A percentile compares a stretch with the other conserved stretches of the same genome.
Conservation (phyloP, 2,888 invertebrate genomes). For the Parochlus steinenii region DNA sequence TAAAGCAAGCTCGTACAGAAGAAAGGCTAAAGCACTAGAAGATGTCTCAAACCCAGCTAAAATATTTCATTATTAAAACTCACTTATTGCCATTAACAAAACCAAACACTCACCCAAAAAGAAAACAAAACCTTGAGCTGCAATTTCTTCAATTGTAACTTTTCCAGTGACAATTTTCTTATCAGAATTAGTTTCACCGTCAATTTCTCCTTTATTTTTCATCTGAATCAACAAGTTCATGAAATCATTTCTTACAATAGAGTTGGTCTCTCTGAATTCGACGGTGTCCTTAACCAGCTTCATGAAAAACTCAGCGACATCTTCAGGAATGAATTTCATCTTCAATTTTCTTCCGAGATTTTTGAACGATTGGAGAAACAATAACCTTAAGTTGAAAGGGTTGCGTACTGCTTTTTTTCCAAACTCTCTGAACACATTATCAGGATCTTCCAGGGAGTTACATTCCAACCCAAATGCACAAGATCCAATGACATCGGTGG, state of each 20-base stretch:
- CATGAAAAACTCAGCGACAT: conserved; percentile 8
- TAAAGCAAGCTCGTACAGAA: conserved; percentile 24
- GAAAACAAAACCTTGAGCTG: too few relatives aligned
- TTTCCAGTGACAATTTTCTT: neutral
- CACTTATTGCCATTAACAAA: too few relatives aligned
- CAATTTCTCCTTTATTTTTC: conserved; percentile 26
- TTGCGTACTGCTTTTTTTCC: conserved; percentile 12
- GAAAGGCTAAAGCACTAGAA: conserved; percentile 24
- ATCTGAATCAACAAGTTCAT: conserved; percentile 37
- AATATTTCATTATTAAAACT: too few relatives aligned
- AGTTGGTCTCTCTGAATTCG: conserved; percentile 23
- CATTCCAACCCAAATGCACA: conserved; percentile 12
- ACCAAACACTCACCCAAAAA: too few relatives aligned
- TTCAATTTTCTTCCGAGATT: neutral
- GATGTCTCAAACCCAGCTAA: conserved; percentile 31
- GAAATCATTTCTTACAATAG: conserved; percentile 34
- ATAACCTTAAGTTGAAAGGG: conserved; percentile 4
- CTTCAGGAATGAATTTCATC: conserved; percentile 2
- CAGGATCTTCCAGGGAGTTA: conserved; percentile 8
- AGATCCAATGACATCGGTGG: conserved; percentile 11
- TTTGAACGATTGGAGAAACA: conserved; percentile 1
- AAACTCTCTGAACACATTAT: conserved; percentile 18
- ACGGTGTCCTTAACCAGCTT: conserved; percentile 3
- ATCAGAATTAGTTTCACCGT: conserved; percentile 20
- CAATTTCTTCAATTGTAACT: too few relatives aligned